Conservation (phyloP, 2,888 invertebrate species). For the Liopterus haemorrhoidalis region DNA sequence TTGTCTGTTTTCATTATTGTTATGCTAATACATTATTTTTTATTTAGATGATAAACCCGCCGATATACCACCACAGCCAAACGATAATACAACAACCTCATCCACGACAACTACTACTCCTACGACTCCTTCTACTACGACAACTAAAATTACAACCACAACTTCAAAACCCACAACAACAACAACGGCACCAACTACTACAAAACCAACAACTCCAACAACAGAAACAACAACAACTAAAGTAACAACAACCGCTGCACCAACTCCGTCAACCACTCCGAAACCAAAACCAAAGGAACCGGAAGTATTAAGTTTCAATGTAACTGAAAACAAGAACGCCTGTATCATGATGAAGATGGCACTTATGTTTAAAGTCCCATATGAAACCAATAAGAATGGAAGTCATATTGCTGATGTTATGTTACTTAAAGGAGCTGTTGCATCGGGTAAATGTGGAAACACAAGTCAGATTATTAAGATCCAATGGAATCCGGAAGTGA, state of each 20-base stretch:
- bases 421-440: conserved; percentile 45
- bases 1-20: too few species aligned
- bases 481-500: conserved; percentile 33
- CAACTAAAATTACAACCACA: conserved; percentile 28
- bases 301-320: conserved; percentile 48
- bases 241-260: conserved; percentile 26
- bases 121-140: conserved; percentile 24
- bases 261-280: conserved; percentile 36
- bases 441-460: conserved; percentile 44
- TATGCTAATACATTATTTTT: too few species aligned
- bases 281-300: conserved; percentile 38
- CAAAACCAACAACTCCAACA: conserved; percentile 20
- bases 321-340: conserved; percentile 43
- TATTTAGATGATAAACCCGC: too few species aligned
- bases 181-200: conserved; percentile 21
- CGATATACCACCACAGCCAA: too few species aligned
- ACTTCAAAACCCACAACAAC: conserved; percentile 22
- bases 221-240: conserved; percentile 20
- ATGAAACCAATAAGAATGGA: conserved; percentile 43
- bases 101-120: conserved; percentile 27
- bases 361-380: conserved; percentile 56
- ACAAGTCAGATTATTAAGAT: conserved; percentile 10
- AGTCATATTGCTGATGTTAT: conserved; percentile 39
- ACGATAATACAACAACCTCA: conserved; percentile 26
- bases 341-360: conserved; percentile 65